These are phyloP conservation scores for Clivina fossor DNA, from an alignment of 2,888 invertebrate genomes.

Conservation along the genomic window DNA sequence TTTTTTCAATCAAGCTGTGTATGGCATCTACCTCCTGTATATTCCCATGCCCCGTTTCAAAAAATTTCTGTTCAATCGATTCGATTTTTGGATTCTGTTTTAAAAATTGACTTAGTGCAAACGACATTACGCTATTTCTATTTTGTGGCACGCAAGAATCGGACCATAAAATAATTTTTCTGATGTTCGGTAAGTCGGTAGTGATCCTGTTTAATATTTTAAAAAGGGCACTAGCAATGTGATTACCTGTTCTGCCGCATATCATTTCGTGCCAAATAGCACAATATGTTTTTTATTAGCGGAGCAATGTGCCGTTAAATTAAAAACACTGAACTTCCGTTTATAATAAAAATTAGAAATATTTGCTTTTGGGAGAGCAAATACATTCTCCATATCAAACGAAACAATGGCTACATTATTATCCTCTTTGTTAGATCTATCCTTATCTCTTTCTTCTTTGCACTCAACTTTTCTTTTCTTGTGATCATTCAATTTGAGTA, in stretches of 20 bases:
- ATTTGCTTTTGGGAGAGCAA: conserved; percentile 8
- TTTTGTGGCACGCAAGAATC: conserved; percentile 36
- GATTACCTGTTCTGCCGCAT: not conserved
- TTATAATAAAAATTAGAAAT: conserved; percentile 17
- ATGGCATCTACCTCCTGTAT: conserved; percentile 35
- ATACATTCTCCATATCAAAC: conserved; percentile 26
- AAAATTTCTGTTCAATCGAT: conserved; percentile 32
- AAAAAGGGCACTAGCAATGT: not conserved
- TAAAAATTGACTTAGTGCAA: conserved; percentile 31
- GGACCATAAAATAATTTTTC: conserved; percentile 33
- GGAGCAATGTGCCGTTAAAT: conserved; percentile 1
- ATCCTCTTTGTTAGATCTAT: too few species aligned
- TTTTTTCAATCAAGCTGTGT: conserved; percentile 36
- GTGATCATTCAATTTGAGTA: conserved; percentile 4
- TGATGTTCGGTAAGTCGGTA: not conserved
- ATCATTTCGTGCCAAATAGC: not conserved
- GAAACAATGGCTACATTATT: conserved; percentile 9
- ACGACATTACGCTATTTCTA: conserved; percentile 31
- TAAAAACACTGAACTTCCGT: conserved; percentile 5
- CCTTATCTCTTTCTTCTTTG: conserved; percentile 10
- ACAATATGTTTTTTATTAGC: conserved; percentile 17
- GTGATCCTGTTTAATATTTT: not conserved
- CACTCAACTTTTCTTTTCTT: not conserved
- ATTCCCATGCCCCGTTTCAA: conserved; percentile 35
- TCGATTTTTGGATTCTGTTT: conserved; percentile 1